phyloP scores from a whole-genome alignment of 2,797 vertebrate species.

The Channa striata region DNA sequence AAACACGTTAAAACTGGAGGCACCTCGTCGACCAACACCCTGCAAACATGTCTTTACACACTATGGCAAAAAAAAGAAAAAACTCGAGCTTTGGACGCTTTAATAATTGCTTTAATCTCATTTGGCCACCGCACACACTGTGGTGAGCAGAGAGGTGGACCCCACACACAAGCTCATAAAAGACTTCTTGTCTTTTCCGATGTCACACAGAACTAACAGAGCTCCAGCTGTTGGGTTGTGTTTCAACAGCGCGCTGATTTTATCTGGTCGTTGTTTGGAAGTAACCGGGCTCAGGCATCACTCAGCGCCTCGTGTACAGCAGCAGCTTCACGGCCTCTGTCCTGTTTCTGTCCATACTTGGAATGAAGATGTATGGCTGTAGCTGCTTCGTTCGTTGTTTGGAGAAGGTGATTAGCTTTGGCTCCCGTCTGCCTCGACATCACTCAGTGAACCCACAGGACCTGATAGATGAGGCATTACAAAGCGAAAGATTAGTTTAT shows the following conservation, averaged over 20 bases:
- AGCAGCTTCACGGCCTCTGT: background rate
- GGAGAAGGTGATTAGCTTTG: constrained; percentile 3
- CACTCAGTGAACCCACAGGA: background rate
- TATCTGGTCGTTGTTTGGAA: constrained; percentile 14
- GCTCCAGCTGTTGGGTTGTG: background rate
- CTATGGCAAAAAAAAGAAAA: too few relatives aligned
- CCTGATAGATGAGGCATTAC: too few relatives aligned
- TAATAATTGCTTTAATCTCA: too few relatives aligned
- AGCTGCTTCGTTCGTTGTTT: background rate
- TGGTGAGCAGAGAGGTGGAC: background rate
- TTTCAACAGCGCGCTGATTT: background rate
- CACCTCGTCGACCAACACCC: too few relatives aligned
- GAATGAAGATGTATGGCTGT: background rate
- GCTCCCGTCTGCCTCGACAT: constrained; percentile 22
- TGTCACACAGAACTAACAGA: background rate
- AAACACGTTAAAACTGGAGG: too few relatives aligned
- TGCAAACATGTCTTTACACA: too few relatives aligned
- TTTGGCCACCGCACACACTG: too few relatives aligned
- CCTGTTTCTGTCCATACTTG: background rate
- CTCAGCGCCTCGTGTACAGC: background rate
- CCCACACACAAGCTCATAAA: background rate
- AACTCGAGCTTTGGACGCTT: too few relatives aligned
- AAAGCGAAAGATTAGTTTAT: too few relatives aligned
- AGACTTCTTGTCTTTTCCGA: background rate
- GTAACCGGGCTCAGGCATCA: background rate